phyloP scores from a whole-genome alignment of 1,140 invertebrate species.

The Lordiphosa mommai region DNA sequence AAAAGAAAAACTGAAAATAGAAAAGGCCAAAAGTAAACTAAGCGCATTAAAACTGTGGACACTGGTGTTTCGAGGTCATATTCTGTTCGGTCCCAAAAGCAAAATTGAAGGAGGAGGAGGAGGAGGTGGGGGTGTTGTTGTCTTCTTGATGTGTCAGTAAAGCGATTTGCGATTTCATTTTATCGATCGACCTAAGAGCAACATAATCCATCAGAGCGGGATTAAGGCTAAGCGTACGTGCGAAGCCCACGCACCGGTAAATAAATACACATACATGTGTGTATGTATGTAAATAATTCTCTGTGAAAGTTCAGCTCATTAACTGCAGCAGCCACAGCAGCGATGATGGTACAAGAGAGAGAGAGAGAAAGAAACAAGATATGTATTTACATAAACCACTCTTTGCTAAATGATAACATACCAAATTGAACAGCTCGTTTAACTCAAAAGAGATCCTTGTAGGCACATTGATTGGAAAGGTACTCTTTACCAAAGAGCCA shows the following conservation, averaged over 20 bases:
- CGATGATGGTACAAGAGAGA: too few species aligned
- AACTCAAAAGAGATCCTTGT: too few species aligned
- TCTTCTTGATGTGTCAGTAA: background rate
- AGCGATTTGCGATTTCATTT: constrained; percentile 2
- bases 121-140: too few species aligned
- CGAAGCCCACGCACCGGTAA: constrained; percentile 39
- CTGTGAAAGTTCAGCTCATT: too few species aligned
- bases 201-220: constrained; percentile 33
- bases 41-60: background rate
- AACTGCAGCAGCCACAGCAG: too few species aligned
- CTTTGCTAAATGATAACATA: too few species aligned
- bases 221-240: constrained; percentile 26
- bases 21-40: constrained; percentile 2
- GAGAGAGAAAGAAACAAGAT: too few species aligned
- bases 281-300: too few species aligned
- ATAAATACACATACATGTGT: background rate
- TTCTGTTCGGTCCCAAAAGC: constrained; percentile 18
- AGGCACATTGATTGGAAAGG: too few species aligned
- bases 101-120: constrained; percentile 4
- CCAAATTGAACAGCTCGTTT: too few species aligned
- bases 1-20: constrained; percentile 23
- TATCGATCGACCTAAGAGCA: constrained; percentile 8
- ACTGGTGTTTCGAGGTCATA: background rate
- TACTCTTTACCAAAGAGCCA: too few species aligned
- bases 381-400: too few species aligned